Percentiles rank a stretch among this genome's conserved stretches.
These are phyloP conservation scores for Halocynthia roretzi DNA, from an alignment of 23 tunicate species.

Conservation along the genomic window DNA sequence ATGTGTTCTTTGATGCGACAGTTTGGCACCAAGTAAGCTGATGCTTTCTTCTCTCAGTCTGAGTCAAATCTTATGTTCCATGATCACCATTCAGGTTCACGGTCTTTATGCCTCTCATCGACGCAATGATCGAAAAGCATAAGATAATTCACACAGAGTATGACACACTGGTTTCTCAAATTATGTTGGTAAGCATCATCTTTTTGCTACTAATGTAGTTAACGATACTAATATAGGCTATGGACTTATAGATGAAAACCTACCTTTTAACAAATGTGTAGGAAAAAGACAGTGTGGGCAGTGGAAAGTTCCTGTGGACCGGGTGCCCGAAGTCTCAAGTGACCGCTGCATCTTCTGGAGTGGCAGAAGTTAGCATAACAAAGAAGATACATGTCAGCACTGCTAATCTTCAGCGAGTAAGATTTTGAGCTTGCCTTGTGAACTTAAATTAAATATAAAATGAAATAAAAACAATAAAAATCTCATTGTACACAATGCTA, in stretches of 20 bases:
- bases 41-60: neutral
- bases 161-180: constrained; percentile 52
- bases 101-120: constrained; percentile 47
- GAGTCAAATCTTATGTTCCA: neutral
- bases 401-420: constrained; percentile 65
- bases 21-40: constrained; percentile 67
- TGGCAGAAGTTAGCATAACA: constrained; percentile 27
- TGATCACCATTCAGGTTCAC: constrained; percentile 32
- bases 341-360: neutral
- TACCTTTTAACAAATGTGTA: neutral
- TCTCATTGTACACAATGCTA: too few relatives aligned
- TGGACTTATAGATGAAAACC: neutral
- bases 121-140: constrained; percentile 50
- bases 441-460: too few relatives aligned
- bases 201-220: neutral
- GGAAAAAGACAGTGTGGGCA: constrained; percentile 24
- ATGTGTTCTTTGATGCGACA: constrained; percentile 48
- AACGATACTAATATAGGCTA: neutral
- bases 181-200: constrained; percentile 39
- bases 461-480: too few relatives aligned
- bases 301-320: constrained; percentile 61
- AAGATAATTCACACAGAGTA: constrained; percentile 42
- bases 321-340: constrained; percentile 7
- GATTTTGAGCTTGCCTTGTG: too few relatives aligned
- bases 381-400: constrained; percentile 62